Evolutionary conservation across 2,888 invertebrate genomes (phyloP).

Genomic region (Metopia argyrocephala): DNA sequence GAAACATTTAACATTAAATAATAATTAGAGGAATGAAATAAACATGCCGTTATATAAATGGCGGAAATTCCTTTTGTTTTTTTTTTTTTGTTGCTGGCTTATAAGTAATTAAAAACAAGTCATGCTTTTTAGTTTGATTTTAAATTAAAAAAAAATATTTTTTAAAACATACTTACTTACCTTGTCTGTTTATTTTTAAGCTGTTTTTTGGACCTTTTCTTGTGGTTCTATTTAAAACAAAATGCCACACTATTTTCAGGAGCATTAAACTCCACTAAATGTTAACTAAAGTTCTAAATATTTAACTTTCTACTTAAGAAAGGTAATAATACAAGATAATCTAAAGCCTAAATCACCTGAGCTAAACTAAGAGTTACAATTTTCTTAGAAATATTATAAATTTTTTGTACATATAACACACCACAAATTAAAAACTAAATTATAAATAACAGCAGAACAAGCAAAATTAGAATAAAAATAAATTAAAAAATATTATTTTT

Average conservation of each 20-base stretch:
- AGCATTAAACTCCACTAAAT: neutral
- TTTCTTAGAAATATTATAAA: neutral
- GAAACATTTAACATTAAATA: neutral
- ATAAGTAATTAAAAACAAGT: neutral
- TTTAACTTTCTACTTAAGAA: neutral
- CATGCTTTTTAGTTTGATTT: neutral
- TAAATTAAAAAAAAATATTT: neutral
- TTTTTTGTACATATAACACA: conserved; percentile 67
- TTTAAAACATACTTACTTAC: neutral
- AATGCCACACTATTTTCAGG: neutral
- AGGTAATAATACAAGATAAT: neutral
- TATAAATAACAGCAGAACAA: conserved; percentile 60
- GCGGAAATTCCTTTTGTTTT: too few relatives aligned
- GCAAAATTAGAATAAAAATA: conserved; percentile 47
- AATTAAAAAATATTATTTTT: neutral
- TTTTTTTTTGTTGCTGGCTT: neutral
- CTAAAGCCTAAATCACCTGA: conserved; percentile 18
- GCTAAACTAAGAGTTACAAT: neutral
- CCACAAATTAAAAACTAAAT: conserved; percentile 70
- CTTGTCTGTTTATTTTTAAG: neutral
- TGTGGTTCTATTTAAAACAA: neutral
- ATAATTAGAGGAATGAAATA: neutral
- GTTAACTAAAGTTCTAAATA: conserved; percentile 8
- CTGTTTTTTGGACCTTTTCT: neutral
- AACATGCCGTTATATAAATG: neutral